Conservation (phyloP, 2,113 vertebrate species). For the Phrynosoma blainvillii region DNA sequence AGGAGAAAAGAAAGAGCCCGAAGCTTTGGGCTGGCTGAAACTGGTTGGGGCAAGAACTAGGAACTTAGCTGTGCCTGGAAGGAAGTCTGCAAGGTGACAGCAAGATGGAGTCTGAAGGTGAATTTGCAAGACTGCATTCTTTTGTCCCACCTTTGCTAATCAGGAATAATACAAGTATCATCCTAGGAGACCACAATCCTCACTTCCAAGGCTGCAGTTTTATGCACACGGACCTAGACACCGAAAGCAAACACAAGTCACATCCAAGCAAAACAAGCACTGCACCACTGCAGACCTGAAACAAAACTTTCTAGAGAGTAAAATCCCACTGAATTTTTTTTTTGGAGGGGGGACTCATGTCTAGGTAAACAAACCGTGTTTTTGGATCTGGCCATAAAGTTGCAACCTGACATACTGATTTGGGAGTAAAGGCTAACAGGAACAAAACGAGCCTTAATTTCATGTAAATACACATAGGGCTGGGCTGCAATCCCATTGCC, state of each 20-base stretch:
- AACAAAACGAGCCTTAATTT: background rate
- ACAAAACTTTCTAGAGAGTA: background rate
- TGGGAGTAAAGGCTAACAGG: too few species aligned
- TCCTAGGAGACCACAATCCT: too few species aligned
- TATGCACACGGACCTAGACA: background rate
- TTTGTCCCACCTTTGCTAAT: background rate
- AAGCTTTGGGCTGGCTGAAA: conserved; percentile 19
- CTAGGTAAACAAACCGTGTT: background rate
- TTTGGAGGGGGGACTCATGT: background rate
- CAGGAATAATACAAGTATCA: background rate
- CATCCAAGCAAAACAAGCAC: background rate
- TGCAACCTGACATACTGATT: too few species aligned
- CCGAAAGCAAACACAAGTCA: background rate
- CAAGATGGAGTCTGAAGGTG: background rate
- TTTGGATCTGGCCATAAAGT: too few species aligned
- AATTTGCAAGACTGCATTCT: background rate
- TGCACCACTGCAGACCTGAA: too few species aligned
- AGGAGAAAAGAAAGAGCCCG: background rate
- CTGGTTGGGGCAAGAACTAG: conserved; percentile 14
- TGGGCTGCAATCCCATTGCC: too few species aligned
- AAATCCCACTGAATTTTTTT: background rate
- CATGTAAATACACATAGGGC: background rate
- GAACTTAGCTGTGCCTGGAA: background rate
- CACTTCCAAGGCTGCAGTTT: background rate
- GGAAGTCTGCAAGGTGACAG: background rate